These are phyloP conservation scores for Perizoma affinitatum DNA, from an alignment of 2,888 invertebrate species.

Conservation along the genomic window DNA sequence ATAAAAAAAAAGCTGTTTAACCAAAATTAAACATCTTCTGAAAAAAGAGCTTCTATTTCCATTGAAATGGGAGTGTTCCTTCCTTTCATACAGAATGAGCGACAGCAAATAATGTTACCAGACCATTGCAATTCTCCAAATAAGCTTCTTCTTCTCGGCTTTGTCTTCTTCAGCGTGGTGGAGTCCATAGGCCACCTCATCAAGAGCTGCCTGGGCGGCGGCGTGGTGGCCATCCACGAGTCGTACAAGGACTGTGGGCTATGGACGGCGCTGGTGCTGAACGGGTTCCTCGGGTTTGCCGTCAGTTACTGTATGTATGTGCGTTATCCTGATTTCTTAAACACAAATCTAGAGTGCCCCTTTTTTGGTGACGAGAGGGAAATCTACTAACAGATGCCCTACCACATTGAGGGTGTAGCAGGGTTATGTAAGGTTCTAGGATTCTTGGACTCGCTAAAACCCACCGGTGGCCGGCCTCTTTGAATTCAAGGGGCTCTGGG, in stretches of 20 bases:
- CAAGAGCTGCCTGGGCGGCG: slow-evolving; percentile 60
- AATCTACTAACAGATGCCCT: neutral
- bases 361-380: too few relatives aligned
- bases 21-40: too few relatives aligned
- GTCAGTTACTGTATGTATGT: slow-evolving; percentile 58
- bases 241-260: slow-evolving; percentile 55
- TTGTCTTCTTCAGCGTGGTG: slow-evolving; percentile 2
- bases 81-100: too few relatives aligned
- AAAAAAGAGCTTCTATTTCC: too few relatives aligned
- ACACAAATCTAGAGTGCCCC: neutral
- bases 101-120: too few relatives aligned
- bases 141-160: neutral
- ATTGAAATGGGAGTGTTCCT: too few relatives aligned
- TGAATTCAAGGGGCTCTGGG: too few relatives aligned
- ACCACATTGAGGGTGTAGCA: neutral
- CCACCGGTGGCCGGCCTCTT: too few relatives aligned
- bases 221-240: slow-evolving; percentile 57
- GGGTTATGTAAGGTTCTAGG: too few relatives aligned
- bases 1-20: too few relatives aligned
- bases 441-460: too few relatives aligned
- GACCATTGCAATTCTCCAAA: too few relatives aligned
- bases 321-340: slow-evolving; percentile 1
- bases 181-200: slow-evolving; percentile 57
- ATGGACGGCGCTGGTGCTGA: slow-evolving; percentile 50
- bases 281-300: slow-evolving; percentile 45